A percentile compares a stretch with the other conserved stretches of the same genome.
Evolutionary conservation across 2,797 vertebrate species (phyloP).

Genomic region (Iguana delicatissima): DNA sequence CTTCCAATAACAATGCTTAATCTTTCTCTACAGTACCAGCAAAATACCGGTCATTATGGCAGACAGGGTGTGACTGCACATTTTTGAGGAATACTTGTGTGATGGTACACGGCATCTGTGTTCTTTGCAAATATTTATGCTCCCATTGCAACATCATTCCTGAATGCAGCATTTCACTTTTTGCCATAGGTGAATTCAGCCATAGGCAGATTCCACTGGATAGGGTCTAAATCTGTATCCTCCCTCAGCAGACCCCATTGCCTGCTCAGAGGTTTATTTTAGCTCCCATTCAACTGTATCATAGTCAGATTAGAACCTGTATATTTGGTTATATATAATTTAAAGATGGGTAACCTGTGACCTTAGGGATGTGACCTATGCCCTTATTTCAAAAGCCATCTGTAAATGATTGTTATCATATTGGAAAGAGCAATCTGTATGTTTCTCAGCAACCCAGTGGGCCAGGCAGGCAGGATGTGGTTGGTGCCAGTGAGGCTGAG

Average conservation of each 20-base stretch:
- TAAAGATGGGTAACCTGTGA: neutral
- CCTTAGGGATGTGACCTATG: neutral
- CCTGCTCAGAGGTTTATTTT: neutral
- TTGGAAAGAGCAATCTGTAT: neutral
- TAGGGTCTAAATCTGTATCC: neutral
- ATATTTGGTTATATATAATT: neutral
- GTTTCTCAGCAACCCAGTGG: neutral
- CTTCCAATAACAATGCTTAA: neutral
- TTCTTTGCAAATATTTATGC: neutral
- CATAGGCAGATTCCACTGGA: neutral
- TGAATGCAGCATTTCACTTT: neutral
- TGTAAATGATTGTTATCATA: neutral
- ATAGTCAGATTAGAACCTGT: neutral
- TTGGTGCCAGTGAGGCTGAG: neutral
- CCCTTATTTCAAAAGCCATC: neutral
- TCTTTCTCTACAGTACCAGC: neutral
- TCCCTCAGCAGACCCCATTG: neutral
- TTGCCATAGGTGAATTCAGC: neutral
- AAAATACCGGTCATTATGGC: neutral
- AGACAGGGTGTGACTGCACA: neutral
- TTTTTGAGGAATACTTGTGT: neutral
- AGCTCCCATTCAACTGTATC: neutral
- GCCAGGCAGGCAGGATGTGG: neutral
- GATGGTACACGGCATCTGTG: too few relatives aligned
- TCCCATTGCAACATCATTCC: neutral